Percentiles rank a stretch among this genome's conserved stretches.
Conservation (phyloP, 2,113 vertebrate genomes). For the Crotophaga sulcirostris region DNA sequence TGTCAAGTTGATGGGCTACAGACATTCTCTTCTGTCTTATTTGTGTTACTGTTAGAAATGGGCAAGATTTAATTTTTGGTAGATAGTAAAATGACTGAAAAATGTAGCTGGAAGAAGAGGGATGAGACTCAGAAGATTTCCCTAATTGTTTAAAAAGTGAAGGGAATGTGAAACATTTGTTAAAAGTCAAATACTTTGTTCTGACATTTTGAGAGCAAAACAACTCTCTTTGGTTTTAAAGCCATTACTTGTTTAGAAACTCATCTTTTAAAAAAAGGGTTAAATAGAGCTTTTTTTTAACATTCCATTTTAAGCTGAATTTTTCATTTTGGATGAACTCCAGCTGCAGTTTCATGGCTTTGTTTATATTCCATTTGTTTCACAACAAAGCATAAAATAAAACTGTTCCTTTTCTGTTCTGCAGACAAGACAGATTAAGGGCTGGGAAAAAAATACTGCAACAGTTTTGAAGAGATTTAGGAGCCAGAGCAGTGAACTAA, state of each 20-base stretch:
- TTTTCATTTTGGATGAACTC: neutral
- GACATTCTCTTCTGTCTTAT: neutral
- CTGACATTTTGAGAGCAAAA: neutral
- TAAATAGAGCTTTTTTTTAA: neutral
- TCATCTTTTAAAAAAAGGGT: neutral
- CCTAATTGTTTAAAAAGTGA: neutral
- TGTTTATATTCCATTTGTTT: constrained; percentile 20
- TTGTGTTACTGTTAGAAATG: neutral
- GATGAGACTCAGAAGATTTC: neutral
- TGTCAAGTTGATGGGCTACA: neutral
- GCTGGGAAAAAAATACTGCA: neutral
- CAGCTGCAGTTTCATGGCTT: neutral
- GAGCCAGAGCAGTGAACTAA: neutral
- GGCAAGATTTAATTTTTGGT: neutral
- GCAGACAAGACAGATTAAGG: constrained; percentile 19
- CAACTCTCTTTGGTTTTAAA: neutral
- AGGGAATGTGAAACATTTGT: neutral
- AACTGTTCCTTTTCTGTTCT: neutral
- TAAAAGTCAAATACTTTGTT: neutral
- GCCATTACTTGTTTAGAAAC: neutral
- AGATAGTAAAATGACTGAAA: neutral
- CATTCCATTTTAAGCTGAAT: neutral
- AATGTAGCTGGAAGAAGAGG: neutral
- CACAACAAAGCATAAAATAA: neutral
- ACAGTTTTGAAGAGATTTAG: neutral